Evolutionary conservation across 2,113 vertebrate genomes (phyloP).

Genomic region (Odobenus rosmarus): DNA sequence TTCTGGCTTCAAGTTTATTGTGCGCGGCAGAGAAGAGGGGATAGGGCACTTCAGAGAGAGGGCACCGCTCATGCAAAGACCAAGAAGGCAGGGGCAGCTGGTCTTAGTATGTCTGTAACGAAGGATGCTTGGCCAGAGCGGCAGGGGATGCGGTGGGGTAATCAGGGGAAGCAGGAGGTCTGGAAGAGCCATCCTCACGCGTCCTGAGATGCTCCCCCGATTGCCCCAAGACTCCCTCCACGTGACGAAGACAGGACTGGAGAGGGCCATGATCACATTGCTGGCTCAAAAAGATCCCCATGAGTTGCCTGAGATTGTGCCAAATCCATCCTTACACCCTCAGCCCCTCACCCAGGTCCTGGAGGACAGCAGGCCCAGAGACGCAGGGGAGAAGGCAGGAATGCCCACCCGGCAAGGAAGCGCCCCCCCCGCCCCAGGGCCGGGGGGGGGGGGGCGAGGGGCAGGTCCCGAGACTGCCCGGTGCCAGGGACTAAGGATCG

Average conservation of each 20-base stretch:
- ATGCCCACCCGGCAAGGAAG: not conserved
- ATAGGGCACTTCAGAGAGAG: not conserved
- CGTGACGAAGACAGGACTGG: not conserved
- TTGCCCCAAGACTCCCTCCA: not conserved
- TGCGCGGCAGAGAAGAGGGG: not conserved
- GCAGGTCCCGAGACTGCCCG: not conserved
- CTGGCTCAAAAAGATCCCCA: not conserved
- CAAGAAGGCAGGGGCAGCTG: not conserved
- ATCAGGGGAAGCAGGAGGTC: fast-evolving
- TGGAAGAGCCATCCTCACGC: too few relatives aligned
- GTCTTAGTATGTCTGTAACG: not conserved
- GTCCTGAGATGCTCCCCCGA: not conserved
- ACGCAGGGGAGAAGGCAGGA: not conserved
- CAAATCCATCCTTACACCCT: not conserved
- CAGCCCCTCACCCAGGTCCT: not conserved
- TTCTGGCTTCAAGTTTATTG: not conserved
- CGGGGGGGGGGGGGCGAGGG: too few relatives aligned
- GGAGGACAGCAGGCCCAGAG: not conserved
- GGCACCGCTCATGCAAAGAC: not conserved
- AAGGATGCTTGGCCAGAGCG: fast-evolving
- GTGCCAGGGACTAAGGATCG: not conserved
- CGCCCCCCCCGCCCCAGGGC: too few relatives aligned
- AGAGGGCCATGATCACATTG: not conserved
- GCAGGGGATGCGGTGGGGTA: not conserved
- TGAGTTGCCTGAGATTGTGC: not conserved